phyloP scores from a whole-genome alignment of 2,888 invertebrate species.

The Geotrupes spiniger region DNA sequence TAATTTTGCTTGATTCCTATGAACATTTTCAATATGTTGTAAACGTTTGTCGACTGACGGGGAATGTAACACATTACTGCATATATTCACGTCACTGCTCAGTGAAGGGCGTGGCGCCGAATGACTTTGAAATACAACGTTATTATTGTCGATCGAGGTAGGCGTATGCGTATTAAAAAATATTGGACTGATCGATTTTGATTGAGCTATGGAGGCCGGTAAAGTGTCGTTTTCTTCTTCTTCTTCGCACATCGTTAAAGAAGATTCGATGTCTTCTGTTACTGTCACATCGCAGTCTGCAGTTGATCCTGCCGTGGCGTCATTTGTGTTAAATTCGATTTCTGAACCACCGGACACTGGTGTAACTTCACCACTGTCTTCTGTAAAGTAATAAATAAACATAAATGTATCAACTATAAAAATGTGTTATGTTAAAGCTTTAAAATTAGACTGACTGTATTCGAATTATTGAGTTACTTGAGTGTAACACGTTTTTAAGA shows the following conservation, averaged over 20 bases:
- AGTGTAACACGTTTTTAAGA: too few species aligned
- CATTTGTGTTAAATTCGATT: constrained; percentile 63
- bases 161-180: constrained; percentile 1
- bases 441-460: constrained; percentile 4
- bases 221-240: constrained; percentile 10
- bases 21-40: constrained; percentile 36
- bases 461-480: too few species aligned
- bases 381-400: constrained; percentile 22
- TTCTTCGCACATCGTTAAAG: constrained; percentile 29
- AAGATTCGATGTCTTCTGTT: constrained; percentile 44
- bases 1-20: constrained; percentile 32
- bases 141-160: constrained; percentile 29
- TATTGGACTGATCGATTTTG: not conserved
- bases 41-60: constrained; percentile 25
- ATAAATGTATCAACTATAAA: not conserved
- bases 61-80: constrained; percentile 33
- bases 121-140: constrained; percentile 23
- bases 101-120: not conserved
- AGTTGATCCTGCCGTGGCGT: constrained; percentile 66
- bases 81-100: constrained; percentile 32
- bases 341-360: constrained; percentile 67
- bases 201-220: too few species aligned
- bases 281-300: constrained; percentile 60
- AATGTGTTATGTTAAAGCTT: too few species aligned
- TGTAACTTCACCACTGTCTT: constrained; percentile 61